Percentiles rank a stretch among this genome's conserved stretches.
Evolutionary conservation across 2,888 invertebrate genomes (phyloP).

Genomic region (Agapostemon virescens): DNA sequence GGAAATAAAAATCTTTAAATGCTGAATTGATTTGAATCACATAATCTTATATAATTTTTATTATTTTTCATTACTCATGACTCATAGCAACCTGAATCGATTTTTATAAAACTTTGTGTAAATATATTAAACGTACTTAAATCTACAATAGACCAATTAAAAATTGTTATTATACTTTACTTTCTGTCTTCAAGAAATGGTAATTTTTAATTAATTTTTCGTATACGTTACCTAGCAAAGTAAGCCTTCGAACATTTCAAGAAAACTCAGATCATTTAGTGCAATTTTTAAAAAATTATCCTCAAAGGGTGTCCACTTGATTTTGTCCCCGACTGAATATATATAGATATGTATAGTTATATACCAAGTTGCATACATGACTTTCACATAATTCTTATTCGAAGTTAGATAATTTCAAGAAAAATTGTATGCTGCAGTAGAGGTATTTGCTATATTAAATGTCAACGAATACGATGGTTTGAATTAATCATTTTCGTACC

Average conservation of each 20-base stretch:
- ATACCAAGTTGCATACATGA: neutral
- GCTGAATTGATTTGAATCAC: too few relatives aligned
- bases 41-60: too few relatives aligned
- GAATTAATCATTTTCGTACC: slow-evolving; percentile 34
- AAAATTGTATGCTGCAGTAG: neutral
- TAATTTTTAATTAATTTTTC: neutral
- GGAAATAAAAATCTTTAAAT: too few relatives aligned
- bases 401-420: neutral
- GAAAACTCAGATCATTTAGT: neutral
- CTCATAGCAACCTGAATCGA: too few relatives aligned
- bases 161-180: too few relatives aligned
- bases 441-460: slow-evolving; percentile 1
- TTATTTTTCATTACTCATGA: too few relatives aligned
- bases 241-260: neutral
- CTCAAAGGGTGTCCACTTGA: neutral
- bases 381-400: neutral
- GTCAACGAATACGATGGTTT: slow-evolving; percentile 29
- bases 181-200: too few relatives aligned
- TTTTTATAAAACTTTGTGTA: too few relatives aligned
- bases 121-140: neutral
- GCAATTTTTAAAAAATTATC: neutral
- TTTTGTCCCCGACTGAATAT: neutral
- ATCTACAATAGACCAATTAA: too few relatives aligned
- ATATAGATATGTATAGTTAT: neutral
- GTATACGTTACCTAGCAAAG: neutral